Evolutionary conservation across 2,113 vertebrate genomes (phyloP).

Genomic region (Salvator merianae): DNA sequence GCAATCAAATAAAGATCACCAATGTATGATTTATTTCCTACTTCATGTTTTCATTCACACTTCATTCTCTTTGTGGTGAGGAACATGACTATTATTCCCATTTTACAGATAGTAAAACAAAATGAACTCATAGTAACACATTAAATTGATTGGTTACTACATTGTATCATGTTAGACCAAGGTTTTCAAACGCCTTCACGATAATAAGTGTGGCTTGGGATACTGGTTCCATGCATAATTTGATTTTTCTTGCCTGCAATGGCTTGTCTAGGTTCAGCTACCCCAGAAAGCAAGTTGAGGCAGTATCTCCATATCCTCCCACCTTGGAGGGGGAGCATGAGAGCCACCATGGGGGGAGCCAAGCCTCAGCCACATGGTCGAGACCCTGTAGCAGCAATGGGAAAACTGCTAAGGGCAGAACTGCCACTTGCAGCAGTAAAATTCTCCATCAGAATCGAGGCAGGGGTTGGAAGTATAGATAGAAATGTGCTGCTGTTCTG

Average conservation of each 20-base stretch:
- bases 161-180: not conserved
- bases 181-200: not conserved
- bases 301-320: no score
- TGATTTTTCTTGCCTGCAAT: slow-evolving; percentile 26
- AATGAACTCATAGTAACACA: not conserved
- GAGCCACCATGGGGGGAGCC: no score
- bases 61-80: not conserved
- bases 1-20: no score
- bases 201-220: not conserved
- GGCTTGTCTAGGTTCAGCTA: slow-evolving; percentile 28
- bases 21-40: no score
- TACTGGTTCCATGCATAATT: accelerated
- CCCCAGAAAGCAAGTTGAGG: slow-evolving; percentile 47
- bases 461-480: no score
- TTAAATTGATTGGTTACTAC: not conserved
- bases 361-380: no score
- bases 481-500: no score
- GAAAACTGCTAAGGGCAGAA: no score
- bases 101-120: not conserved
- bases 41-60: not conserved
- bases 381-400: no score
- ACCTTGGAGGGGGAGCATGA: no score
- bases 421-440: no score
- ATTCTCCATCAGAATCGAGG: no score
- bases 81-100: not conserved